A percentile compares a stretch with the other conserved stretches of the same genome.
Conservation (phyloP, 2,113 vertebrate species). For the Sceloporus undulatus region DNA sequence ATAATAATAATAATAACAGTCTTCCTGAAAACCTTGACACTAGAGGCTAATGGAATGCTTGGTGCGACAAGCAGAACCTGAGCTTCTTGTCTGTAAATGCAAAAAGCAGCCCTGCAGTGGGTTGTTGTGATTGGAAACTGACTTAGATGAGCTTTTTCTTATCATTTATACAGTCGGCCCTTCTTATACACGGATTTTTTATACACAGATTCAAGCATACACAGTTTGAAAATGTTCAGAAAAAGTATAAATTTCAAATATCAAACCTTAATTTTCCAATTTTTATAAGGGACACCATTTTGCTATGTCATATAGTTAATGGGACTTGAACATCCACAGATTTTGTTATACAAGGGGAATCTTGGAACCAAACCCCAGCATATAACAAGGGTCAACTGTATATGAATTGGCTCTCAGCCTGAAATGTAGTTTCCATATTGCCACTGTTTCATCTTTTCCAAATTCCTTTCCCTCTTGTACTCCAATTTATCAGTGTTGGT, state of each 20-base stretch:
- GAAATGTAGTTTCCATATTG: not conserved
- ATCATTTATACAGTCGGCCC: not conserved
- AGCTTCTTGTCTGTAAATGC: not conserved
- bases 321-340: too few species aligned
- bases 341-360: too few species aligned
- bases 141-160: not conserved
- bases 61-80: not conserved
- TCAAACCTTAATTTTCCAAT: too few species aligned
- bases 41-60: not conserved
- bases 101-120: not conserved
- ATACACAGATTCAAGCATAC: too few species aligned
- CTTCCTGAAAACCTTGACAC: not conserved
- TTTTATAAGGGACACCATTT: too few species aligned
- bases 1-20: too few species aligned
- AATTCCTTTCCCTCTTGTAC: constrained; percentile 30
- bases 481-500: constrained; percentile 37
- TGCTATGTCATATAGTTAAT: too few species aligned
- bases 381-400: too few species aligned
- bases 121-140: not conserved
- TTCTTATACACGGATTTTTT: too few species aligned
- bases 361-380: too few species aligned
- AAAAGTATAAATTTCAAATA: too few species aligned
- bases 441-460: constrained; percentile 10
- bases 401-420: not conserved
- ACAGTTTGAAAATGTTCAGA: too few species aligned